Evolutionary conservation across 2,797 vertebrate species (phyloP), one percentile per base, ranked within the genome.

Genomic region (Emys orbicularis): DNA sequence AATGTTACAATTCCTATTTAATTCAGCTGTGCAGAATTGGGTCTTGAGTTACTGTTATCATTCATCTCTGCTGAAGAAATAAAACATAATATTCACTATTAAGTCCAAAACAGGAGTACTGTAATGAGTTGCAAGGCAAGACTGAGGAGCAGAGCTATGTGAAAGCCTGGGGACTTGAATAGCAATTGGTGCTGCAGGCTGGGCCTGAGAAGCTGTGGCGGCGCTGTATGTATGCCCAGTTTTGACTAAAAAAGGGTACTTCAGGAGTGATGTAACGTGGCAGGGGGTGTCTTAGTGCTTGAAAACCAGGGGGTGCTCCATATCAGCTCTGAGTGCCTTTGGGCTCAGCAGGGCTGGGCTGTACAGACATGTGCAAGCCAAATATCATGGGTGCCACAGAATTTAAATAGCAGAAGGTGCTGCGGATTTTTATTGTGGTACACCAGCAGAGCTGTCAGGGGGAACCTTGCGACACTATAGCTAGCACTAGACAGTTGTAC

Each of bases 31-130:
- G 31, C 4, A 19, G 61, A 93, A 37, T 7, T 25, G 11, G 16
- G 85, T 56, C 53, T 50, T 57, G 89, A 37, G 65, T 68, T 37
- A 84, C 10, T 79, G 44, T 81, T 94, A 5, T 68, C 2, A 74
- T 89, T 84, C 82, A n/a, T 25, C n/a, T 93, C 79, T 96, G 76
- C 77, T 65, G 37, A 76, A 83, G 65, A 91, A 95, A 23, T 79
- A 92, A 90, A 79, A 76, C 3, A 12, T 47, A 81, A 47, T 81
- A 76, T 54, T 91, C 72, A 44, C 65, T 85, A 80, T n/a, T 31
- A 92, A 91, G 50, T 34, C 21, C 29, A 93, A 83, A 49, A 87
- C 54, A 76, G 84, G 61, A 90, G 11, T 50, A 23, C 54, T 50
- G 50, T 50, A 91, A 91, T 72, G 84, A 94, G 86, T 29, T 1